These are phyloP conservation scores for Taphrorychus bicolor DNA, from an alignment of 2,888 invertebrate genomes.

Conservation along the genomic window DNA sequence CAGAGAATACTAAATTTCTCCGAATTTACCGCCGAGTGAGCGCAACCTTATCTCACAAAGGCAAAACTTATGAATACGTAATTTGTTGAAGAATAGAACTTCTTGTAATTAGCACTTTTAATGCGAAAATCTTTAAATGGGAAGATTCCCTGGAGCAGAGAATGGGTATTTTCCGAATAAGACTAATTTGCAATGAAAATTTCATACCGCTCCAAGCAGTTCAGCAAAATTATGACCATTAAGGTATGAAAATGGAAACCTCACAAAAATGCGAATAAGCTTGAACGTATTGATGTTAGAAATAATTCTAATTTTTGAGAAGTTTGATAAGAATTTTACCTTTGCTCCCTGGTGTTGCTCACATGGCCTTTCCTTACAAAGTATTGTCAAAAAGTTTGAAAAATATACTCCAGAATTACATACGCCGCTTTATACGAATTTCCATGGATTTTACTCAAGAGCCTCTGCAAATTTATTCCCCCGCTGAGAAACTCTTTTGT, in stretches of 20 bases:
- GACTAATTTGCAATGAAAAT: conserved; percentile 33
- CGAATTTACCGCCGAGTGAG: conserved; percentile 20
- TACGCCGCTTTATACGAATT: not conserved
- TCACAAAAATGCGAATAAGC: too few relatives aligned
- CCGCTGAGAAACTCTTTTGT: conserved; percentile 7
- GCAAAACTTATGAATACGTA: conserved; percentile 52
- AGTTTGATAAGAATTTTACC: too few relatives aligned
- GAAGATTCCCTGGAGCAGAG: conserved; percentile 19
- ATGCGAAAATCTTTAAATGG: conserved; percentile 50
- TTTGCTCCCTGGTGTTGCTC: not conserved
- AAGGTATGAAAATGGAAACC: too few relatives aligned
- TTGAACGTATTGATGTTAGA: too few relatives aligned
- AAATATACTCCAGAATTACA: conserved; percentile 3
- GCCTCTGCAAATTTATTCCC: conserved; percentile 7
- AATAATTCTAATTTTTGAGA: too few relatives aligned
- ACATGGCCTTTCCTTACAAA: not conserved
- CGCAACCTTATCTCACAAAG: conserved; percentile 27
- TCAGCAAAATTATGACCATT: too few relatives aligned
- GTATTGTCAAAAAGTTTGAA: not conserved
- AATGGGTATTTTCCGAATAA: conserved; percentile 26
- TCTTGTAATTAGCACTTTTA: conserved; percentile 56
- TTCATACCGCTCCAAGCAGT: not conserved
- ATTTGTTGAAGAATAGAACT: conserved; percentile 48
- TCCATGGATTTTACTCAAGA: not conserved
- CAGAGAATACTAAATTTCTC: conserved; percentile 24